Conservation (phyloP, 2,113 vertebrate genomes). For the Semnornis frantzii region DNA sequence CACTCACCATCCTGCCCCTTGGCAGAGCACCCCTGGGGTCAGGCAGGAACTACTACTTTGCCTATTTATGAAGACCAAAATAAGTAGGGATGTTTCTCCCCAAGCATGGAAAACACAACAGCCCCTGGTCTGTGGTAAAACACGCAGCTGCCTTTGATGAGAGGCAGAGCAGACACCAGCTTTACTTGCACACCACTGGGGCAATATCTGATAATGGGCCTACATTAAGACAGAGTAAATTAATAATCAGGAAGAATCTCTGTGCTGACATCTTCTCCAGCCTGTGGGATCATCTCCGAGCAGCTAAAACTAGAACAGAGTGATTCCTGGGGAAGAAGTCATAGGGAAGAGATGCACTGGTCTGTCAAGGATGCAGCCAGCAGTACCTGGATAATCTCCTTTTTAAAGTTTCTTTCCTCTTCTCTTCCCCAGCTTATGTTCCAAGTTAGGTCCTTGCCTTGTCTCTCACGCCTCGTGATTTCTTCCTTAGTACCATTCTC, state of each 20-base stretch:
- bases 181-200: neutral
- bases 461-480: neutral
- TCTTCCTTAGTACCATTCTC: neutral
- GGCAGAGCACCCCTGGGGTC: neutral
- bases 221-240: neutral
- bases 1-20: neutral
- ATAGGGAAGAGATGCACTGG: neutral
- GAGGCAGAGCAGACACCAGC: neutral
- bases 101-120: neutral
- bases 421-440: neutral
- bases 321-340: neutral
- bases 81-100: neutral
- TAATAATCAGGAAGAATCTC: neutral
- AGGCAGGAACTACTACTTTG: neutral
- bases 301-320: neutral
- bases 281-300: neutral
- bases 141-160: neutral
- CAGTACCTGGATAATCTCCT: neutral
- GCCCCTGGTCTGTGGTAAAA: neutral
- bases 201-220: neutral
- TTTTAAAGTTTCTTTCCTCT: neutral
- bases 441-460: neutral
- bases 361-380: neutral
- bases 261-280: neutral
- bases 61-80: neutral